Conservation (phyloP, 2,113 vertebrate genomes). For the Campylorhamphus procurvoides region DNA sequence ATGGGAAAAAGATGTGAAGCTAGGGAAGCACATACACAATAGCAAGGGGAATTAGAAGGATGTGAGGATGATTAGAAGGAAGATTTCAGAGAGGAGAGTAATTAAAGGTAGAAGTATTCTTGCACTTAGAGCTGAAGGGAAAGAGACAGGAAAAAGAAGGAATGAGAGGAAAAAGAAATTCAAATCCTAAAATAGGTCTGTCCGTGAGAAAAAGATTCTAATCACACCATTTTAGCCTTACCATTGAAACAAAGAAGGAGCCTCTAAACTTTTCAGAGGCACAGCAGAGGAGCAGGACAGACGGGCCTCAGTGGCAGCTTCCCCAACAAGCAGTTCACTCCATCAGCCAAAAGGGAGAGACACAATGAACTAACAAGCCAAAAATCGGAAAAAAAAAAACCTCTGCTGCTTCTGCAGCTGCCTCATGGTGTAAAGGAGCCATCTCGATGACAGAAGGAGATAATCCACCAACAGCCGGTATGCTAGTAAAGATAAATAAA, state of each 20-base stretch:
- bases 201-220: neutral
- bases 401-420: constrained; percentile 25
- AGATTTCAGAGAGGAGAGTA: neutral
- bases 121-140: neutral
- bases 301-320: neutral
- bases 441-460: constrained; percentile 29
- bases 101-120: neutral
- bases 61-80: neutral
- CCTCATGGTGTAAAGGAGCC: constrained; percentile 8
- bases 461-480: constrained; percentile 49
- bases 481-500: constrained; percentile 51
- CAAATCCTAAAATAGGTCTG: neutral
- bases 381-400: neutral
- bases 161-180: neutral
- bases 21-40: fast-evolving
- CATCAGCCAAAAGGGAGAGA: neutral
- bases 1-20: neutral
- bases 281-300: neutral
- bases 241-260: neutral
- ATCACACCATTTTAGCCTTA: neutral
- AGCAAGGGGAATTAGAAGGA: neutral
- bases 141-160: neutral
- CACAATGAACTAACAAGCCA: neutral
- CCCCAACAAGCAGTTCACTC: neutral
- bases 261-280: neutral